phyloP scores from a whole-genome alignment of 2,888 invertebrate genomes.

The Podabrus alpinus region DNA sequence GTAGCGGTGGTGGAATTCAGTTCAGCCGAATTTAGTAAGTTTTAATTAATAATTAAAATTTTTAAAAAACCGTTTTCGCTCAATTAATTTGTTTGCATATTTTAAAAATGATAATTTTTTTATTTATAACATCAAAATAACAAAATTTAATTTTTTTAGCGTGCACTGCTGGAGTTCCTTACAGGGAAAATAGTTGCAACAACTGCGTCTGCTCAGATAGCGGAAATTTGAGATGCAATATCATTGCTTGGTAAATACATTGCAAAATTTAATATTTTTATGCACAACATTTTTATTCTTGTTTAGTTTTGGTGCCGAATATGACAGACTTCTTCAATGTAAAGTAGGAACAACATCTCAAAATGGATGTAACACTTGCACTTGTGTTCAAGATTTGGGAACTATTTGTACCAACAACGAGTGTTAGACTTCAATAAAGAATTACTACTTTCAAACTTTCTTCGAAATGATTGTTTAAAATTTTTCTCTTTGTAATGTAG shows the following conservation, averaged over 20 bases:
- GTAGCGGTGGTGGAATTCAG: not conserved
- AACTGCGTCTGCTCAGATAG: not conserved
- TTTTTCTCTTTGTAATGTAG: too few relatives aligned
- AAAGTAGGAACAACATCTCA: not conserved
- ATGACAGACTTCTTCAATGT: not conserved
- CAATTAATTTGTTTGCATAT: too few relatives aligned
- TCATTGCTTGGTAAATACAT: not conserved
- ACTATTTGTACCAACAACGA: constrained; percentile 1
- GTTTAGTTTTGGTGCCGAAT: not conserved
- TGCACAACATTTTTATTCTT: not conserved
- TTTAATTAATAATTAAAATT: not conserved
- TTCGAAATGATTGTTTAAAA: not conserved
- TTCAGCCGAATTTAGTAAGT: constrained; percentile 1
- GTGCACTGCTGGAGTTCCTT: not conserved
- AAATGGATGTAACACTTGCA: constrained; percentile 11
- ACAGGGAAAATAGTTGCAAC: constrained; percentile 15
- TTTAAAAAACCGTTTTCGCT: not conserved
- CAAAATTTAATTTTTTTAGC: not conserved
- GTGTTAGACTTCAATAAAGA: not conserved
- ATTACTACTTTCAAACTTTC: too few relatives aligned
- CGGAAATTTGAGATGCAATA: not conserved
- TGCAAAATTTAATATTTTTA: not conserved
- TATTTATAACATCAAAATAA: too few relatives aligned
- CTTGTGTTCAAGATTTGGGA: constrained; percentile 9
- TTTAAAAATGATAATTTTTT: too few relatives aligned